Conservation (phyloP, 2,797 vertebrate genomes). For the Pampus argenteus region DNA sequence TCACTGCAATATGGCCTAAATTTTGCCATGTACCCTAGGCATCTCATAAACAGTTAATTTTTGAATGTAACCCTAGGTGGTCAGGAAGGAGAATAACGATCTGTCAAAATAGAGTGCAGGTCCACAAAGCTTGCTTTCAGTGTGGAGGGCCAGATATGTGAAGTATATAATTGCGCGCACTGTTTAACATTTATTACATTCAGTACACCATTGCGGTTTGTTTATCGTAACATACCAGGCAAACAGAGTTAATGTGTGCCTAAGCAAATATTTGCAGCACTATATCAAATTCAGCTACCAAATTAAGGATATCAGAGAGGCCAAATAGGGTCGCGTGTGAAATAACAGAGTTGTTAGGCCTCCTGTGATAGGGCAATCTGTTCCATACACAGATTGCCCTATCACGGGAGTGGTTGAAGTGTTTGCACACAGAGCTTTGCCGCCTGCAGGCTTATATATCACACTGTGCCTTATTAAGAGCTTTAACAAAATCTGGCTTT, state of each 20-base stretch:
- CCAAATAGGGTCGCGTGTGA: conserved; percentile 82
- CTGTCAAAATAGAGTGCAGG: conserved; percentile 75
- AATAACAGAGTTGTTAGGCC: conserved; percentile 81
- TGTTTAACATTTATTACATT: conserved; percentile 86
- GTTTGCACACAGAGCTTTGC: conserved; percentile 82
- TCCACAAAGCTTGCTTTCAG: conserved; percentile 83
- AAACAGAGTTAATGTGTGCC: conserved; percentile 82
- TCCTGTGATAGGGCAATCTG: too few relatives aligned
- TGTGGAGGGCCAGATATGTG: conserved; percentile 71
- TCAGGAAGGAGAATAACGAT: conserved; percentile 81
- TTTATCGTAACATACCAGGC: conserved; percentile 81
- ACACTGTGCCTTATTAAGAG: conserved; percentile 82
- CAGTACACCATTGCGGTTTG: conserved; percentile 84
- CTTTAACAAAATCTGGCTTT: conserved; percentile 85
- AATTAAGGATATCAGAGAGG: conserved; percentile 84
- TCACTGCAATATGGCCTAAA: conserved; percentile 43
- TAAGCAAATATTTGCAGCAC: conserved; percentile 85
- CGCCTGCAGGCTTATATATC: conserved; percentile 79
- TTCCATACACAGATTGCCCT: conserved; percentile 77
- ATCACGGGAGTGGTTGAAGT: conserved; percentile 77
- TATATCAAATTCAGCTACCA: conserved; percentile 84
- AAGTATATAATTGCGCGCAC: conserved; percentile 83
- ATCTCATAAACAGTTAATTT: conserved; percentile 78
- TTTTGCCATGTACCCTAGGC: conserved; percentile 50
- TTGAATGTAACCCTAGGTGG: conserved; percentile 70